Conservation (phyloP, 1,140 invertebrate species). For the Manduca sexta region DNA sequence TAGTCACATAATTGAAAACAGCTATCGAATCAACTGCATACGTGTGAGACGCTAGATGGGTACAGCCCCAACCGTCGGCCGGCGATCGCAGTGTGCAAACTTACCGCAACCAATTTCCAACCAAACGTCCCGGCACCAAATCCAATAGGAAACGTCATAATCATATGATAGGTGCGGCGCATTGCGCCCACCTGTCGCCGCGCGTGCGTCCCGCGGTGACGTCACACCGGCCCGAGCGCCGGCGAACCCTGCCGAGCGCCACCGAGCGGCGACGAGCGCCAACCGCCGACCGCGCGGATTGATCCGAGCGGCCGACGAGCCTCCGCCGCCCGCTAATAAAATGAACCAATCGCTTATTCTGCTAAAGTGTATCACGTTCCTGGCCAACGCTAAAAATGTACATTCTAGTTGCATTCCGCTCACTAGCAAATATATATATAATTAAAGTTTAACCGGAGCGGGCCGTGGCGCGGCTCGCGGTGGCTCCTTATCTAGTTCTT, state of each 20-base stretch:
- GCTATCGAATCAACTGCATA: constrained; percentile 14
- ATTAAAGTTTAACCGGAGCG: constrained; percentile 2
- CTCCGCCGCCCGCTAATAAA: constrained; percentile 35
- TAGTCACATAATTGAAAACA: constrained; percentile 10
- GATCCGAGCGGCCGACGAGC: constrained; percentile 37
- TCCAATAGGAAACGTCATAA: constrained; percentile 65
- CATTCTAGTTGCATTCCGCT: background rate
- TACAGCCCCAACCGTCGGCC: constrained; percentile 5
- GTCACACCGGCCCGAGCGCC: constrained; percentile 41
- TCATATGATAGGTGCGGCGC: constrained; percentile 68
- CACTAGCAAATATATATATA: background rate
- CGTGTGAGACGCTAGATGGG: background rate
- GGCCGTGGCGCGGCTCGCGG: constrained; percentile 32
- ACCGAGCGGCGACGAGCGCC: constrained; percentile 3
- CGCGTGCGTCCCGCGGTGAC: constrained; percentile 63
- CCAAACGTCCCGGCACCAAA: constrained; percentile 32
- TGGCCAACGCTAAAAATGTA: too few species aligned
- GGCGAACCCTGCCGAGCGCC: constrained; percentile 31
- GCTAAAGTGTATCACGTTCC: constrained; percentile 2
- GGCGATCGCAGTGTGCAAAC: constrained; percentile 24
- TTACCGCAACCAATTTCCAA: constrained; percentile 43
- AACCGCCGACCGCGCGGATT: constrained; percentile 37
- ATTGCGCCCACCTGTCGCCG: constrained; percentile 68
- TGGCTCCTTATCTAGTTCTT: constrained; percentile 64
- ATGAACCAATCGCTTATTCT: constrained; percentile 22